Evolutionary conservation across 2,888 invertebrate species (phyloP).

Genomic region (Chymomyza amoena): DNA sequence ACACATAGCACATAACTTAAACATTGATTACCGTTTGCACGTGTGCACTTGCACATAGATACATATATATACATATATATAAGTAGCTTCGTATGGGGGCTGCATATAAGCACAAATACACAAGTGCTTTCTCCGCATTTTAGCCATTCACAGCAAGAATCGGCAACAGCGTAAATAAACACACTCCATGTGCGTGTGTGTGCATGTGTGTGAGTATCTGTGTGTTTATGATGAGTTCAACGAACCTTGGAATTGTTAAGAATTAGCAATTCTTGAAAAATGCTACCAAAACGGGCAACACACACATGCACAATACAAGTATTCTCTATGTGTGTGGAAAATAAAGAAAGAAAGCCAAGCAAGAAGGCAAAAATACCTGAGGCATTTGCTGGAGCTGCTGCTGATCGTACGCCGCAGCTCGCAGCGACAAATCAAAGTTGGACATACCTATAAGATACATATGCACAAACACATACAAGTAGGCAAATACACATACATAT

Average conservation of each 20-base stretch:
- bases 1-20: slow-evolving; percentile 52
- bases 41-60: slow-evolving; percentile 11
- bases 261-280: slow-evolving; percentile 75
- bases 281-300: slow-evolving; percentile 72
- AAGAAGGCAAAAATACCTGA: slow-evolving; percentile 52
- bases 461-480: not conserved
- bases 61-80: slow-evolving; percentile 12
- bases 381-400: slow-evolving; percentile 50
- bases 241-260: slow-evolving; percentile 72
- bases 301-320: slow-evolving; percentile 47
- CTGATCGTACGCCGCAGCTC: not conserved
- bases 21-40: slow-evolving; percentile 63
- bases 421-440: slow-evolving; percentile 34
- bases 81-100: slow-evolving; percentile 7
- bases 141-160: slow-evolving; percentile 64
- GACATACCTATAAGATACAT: slow-evolving; percentile 9
- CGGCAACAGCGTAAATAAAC: slow-evolving; percentile 61
- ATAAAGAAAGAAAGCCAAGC: slow-evolving; percentile 59
- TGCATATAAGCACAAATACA: slow-evolving; percentile 45
- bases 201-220: slow-evolving; percentile 32
- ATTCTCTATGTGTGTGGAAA: slow-evolving; percentile 21
- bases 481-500: not conserved
- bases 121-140: slow-evolving; percentile 71
- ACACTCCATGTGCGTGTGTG: slow-evolving; percentile 19
- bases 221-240: slow-evolving; percentile 67